Conservation (phyloP, 2,797 vertebrate species). For the Microcaecilia unicolor region DNA sequence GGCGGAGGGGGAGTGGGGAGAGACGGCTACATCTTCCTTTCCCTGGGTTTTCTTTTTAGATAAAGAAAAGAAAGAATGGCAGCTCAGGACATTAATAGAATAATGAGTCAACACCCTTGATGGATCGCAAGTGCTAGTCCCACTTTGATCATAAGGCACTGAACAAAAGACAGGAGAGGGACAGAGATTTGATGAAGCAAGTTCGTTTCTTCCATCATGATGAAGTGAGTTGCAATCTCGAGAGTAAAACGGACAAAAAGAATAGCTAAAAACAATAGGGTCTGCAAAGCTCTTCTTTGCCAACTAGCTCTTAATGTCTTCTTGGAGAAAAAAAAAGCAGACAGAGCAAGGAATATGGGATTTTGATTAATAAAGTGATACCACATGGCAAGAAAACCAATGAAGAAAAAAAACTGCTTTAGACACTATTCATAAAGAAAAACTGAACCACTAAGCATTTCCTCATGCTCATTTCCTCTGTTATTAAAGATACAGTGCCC, state of each 20-base stretch:
- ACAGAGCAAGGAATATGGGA: neutral
- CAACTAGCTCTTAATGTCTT: neutral
- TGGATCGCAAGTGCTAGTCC: neutral
- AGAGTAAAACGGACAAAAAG: neutral
- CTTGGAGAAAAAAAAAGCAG: neutral
- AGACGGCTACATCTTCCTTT: too few species aligned
- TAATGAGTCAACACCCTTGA: neutral
- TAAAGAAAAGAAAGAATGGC: constrained; percentile 6
- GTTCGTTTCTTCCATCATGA: neutral
- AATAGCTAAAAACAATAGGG: neutral
- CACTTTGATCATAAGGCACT: neutral
- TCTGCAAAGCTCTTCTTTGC: neutral
- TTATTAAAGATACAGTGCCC: neutral
- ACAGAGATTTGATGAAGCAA: constrained; percentile 4
- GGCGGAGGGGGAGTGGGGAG: too few species aligned
- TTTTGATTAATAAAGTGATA: neutral
- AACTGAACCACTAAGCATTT: too few species aligned
- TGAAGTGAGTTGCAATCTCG: neutral
- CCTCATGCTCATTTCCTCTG: neutral
- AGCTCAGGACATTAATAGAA: neutral
- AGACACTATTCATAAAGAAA: too few species aligned
- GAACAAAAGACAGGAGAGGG: too few species aligned
- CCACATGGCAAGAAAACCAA: too few species aligned
- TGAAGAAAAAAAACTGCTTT: too few species aligned
- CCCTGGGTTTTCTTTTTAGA: constrained; percentile 11